phyloP scores from a whole-genome alignment of 2,113 vertebrate species.

The Euleptes europaea region DNA sequence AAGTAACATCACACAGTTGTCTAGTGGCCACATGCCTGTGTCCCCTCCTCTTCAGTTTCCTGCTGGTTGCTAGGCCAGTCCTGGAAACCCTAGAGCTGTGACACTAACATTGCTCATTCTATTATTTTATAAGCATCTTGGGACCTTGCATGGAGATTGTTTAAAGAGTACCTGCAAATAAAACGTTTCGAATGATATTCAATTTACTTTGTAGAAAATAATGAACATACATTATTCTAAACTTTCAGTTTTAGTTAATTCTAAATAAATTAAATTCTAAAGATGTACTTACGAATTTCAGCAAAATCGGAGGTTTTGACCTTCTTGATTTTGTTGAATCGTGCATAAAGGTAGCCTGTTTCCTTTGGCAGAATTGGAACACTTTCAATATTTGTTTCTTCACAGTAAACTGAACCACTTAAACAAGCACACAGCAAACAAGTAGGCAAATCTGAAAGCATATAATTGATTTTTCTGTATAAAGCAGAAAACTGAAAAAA shows the following conservation, averaged over 20 bases:
- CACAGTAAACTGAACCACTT: conserved; percentile 95
- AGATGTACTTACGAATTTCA: conserved; percentile 83
- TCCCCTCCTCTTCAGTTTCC: no score
- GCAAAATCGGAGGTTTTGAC: conserved; percentile 88
- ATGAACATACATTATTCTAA: background rate
- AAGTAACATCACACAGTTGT: no score
- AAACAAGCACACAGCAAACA: conserved; percentile 94
- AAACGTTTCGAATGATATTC: no score
- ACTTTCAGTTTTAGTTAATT: background rate
- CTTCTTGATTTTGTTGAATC: conserved; percentile 95
- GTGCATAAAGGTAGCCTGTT: conserved; percentile 92
- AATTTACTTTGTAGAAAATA: no score
- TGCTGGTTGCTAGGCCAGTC: no score
- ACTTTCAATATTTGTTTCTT: conserved; percentile 86
- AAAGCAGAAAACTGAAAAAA: background rate
- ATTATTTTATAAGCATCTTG: no score
- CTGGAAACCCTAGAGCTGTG: no score
- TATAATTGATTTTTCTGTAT: background rate
- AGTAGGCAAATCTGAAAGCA: conserved; percentile 86
- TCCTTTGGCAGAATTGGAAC: conserved; percentile 94
- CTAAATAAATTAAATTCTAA: background rate
- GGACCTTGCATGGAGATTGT: no score
- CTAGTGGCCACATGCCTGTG: no score
- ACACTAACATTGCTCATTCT: no score
- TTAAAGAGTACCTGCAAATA: no score